These are phyloP conservation scores for Enteromius afrohamiltoni DNA, from an alignment of 2,797 vertebrate species.

Conservation along the genomic window DNA sequence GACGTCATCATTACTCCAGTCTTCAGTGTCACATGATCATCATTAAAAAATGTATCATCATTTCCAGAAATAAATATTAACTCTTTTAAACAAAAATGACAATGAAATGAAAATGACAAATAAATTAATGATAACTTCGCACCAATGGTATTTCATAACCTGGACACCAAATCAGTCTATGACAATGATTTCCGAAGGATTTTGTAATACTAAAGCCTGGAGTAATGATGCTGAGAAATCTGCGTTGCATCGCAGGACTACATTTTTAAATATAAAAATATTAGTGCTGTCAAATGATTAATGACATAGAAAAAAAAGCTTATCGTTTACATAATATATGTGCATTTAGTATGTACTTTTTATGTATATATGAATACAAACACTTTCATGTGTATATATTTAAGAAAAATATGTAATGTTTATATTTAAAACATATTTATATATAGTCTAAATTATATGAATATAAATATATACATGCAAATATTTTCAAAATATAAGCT, in stretches of 20 bases:
- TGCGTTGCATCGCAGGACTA: background rate
- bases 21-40: background rate
- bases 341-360: too few species aligned
- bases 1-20: background rate
- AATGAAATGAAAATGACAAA: background rate
- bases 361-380: too few species aligned
- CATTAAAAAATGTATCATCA: background rate
- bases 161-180: background rate
- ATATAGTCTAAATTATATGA: too few species aligned
- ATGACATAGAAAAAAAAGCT: too few species aligned
- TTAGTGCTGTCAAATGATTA: too few species aligned
- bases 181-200: background rate
- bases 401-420: too few species aligned
- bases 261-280: background rate
- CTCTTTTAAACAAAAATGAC: background rate
- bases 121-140: background rate
- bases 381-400: too few species aligned
- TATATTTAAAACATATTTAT: too few species aligned
- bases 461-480: too few species aligned
- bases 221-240: background rate
- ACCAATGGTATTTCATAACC: too few species aligned
- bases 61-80: background rate
- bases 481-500: too few species aligned
- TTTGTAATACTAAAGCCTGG: background rate
- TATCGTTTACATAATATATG: too few species aligned